Evolutionary conservation across 2,113 vertebrate species (phyloP).

Genomic region (Polypterus bichir): DNA sequence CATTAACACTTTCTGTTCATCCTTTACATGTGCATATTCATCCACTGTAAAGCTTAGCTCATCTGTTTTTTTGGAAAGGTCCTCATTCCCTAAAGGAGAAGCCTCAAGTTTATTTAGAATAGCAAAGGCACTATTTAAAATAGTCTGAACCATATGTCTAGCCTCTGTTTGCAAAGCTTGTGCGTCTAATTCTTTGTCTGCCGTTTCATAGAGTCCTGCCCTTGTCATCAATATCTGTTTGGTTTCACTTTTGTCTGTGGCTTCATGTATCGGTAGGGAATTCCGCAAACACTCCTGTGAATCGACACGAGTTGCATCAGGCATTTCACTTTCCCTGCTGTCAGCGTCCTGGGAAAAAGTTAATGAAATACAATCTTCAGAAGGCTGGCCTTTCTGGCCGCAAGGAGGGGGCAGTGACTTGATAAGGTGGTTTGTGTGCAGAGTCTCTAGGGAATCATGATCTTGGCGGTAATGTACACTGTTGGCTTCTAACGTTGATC

Average conservation of each 20-base stretch:
- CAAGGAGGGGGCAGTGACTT: background rate
- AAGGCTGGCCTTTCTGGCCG: slow-evolving; percentile 2
- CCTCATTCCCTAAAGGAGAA: slow-evolving; percentile 6
- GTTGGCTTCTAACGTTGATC: slow-evolving; percentile 9
- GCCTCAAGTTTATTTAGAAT: slow-evolving; percentile 22
- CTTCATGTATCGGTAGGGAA: background rate
- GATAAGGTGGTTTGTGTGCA: background rate
- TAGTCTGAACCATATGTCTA: slow-evolving; percentile 21
- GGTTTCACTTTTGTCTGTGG: background rate
- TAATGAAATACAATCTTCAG: background rate
- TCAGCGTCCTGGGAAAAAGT: slow-evolving; percentile 1
- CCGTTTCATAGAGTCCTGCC: background rate
- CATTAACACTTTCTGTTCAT: no score
- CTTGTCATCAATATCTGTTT: background rate
- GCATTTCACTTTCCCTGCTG: background rate
- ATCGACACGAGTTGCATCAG: background rate
- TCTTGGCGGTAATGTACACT: background rate
- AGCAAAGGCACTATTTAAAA: slow-evolving; percentile 25
- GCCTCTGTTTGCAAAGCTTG: slow-evolving; percentile 19
- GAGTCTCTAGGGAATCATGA: background rate
- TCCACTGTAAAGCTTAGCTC: background rate
- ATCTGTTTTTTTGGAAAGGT: background rate
- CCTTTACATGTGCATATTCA: no score
- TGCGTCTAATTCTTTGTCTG: background rate
- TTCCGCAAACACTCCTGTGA: no score